Base-by-base conservation (phyloP, 2,797 vertebrate species). In the Xiphorhynchus erythropygius region DNA sequence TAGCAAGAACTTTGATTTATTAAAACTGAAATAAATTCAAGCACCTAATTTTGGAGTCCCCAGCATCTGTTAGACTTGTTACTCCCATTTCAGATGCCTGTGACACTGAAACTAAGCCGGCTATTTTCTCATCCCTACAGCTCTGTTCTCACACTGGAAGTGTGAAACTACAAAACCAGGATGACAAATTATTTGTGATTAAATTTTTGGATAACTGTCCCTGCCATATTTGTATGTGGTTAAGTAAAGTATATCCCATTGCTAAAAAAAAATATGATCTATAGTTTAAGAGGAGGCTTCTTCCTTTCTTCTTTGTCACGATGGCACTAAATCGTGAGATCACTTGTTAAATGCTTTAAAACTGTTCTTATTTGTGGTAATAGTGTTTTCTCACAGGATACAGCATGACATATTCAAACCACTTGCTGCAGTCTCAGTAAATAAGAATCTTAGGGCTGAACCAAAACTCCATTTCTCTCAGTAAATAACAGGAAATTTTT, bases 21-120 rank as follows among this genome's bases (percentile, higher is more conserved):
- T 95, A 89, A 95, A 94, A 84, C 65, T 89, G 90, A 96, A 96
- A 90, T 87, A 94, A 93, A 92, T 95, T 87, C 79, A 87, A 94
- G 35, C 82, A 91, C 62, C 47, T 93, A 89, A 94, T 96, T 93
- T 84, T 85, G 64, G 53, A 92, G 73, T 71, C 62, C 53, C 80
- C 69, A 44, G 44, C 50, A 49, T 82, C 85, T 92, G 37, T 79
- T 39, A 37, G 83, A 62, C 76, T 84, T 92, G 71, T 68, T 94
- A 81, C 55, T 93, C 59, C 24, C 23, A 28, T 89, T 91, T 96
- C 64, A 91, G 69, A 78, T 78, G 44, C 50, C 39, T 78, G 35
- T 86, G 90, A 87, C 39, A 62, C 18, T 92, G 69, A 87, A 89
- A 80, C 2, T 80, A 62, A 70, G 11, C n/a, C 10, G 53, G 27